Percentiles rank a stretch among this genome's conserved stretches.
Evolutionary conservation across 2,797 vertebrate species (phyloP).

Genomic region (Sebastolobus altivelis): DNA sequence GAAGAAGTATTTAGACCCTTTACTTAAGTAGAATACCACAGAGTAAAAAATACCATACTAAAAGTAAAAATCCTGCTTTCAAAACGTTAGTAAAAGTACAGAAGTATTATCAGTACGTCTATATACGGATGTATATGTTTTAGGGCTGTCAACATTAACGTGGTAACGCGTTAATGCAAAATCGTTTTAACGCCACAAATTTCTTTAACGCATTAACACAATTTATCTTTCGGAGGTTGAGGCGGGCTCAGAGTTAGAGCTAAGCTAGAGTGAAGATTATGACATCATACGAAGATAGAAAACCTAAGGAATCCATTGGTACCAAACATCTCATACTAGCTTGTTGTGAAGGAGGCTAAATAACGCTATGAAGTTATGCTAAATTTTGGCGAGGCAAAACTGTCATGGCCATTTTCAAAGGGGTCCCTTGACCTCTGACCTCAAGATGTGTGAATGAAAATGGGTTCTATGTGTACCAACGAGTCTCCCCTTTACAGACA

Average conservation of each 20-base stretch:
- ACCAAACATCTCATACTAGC: not conserved
- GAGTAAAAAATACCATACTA: not conserved
- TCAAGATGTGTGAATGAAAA: too few species aligned
- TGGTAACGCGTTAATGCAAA: not conserved
- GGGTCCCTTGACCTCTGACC: not conserved
- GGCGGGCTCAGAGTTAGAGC: not conserved
- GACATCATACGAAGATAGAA: not conserved
- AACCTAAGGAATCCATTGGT: not conserved
- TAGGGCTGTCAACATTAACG: too few species aligned
- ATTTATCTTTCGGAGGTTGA: not conserved
- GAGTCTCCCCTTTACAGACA: too few species aligned
- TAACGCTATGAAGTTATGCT: not conserved
- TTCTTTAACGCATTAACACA: not conserved
- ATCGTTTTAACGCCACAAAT: not conserved
- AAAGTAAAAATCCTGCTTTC: not conserved
- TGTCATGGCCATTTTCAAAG: rapidly evolving
- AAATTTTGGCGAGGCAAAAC: not conserved
- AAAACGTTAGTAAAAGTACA: not conserved
- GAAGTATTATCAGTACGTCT: not conserved
- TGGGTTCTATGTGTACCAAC: too few species aligned
- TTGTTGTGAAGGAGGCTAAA: not conserved
- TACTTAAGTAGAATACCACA: not conserved
- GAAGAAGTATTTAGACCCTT: not conserved
- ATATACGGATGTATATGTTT: not conserved
- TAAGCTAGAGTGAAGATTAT: not conserved